Evolutionary conservation across 2,113 vertebrate species (phyloP).

Genomic region (Carassius gibelio): DNA sequence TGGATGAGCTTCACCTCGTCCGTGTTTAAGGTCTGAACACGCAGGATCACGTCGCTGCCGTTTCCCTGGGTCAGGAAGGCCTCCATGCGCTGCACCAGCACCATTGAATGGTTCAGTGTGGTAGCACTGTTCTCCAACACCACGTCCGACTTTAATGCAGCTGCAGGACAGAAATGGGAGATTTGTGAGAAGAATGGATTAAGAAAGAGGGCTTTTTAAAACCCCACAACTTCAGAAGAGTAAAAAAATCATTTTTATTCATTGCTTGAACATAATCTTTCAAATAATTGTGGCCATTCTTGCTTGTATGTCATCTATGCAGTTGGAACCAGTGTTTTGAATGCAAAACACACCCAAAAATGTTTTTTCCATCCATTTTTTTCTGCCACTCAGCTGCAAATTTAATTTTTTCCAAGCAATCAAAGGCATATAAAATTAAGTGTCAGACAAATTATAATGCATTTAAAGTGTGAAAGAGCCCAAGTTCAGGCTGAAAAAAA

Average conservation of each 20-base stretch:
- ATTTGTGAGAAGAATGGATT: background rate
- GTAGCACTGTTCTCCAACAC: conserved; percentile 71
- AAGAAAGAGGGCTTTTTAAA: background rate
- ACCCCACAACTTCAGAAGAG: background rate
- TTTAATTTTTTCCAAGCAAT: background rate
- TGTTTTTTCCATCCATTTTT: background rate
- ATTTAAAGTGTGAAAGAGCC: background rate
- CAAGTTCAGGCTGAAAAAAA: background rate
- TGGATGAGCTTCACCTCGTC: conserved; percentile 84
- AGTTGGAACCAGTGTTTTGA: background rate
- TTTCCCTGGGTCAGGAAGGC: conserved; percentile 79
- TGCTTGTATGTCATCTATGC: background rate
- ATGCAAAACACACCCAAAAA: background rate
- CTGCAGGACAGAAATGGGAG: conserved; percentile 64
- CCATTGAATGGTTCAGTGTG: conserved; percentile 89
- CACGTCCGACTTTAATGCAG: conserved; percentile 79
- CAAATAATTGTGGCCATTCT: background rate
- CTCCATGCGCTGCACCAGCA: conserved; percentile 83
- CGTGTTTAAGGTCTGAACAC: conserved; percentile 73
- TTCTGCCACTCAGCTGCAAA: background rate
- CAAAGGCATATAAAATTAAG: background rate
- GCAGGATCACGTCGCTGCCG: conserved; percentile 77
- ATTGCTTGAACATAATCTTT: background rate
- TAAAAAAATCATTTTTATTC: background rate
- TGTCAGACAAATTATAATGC: background rate